Base-by-base conservation (phyloP, 2,113 vertebrate genomes). In the Callospermophilus lateralis region DNA sequence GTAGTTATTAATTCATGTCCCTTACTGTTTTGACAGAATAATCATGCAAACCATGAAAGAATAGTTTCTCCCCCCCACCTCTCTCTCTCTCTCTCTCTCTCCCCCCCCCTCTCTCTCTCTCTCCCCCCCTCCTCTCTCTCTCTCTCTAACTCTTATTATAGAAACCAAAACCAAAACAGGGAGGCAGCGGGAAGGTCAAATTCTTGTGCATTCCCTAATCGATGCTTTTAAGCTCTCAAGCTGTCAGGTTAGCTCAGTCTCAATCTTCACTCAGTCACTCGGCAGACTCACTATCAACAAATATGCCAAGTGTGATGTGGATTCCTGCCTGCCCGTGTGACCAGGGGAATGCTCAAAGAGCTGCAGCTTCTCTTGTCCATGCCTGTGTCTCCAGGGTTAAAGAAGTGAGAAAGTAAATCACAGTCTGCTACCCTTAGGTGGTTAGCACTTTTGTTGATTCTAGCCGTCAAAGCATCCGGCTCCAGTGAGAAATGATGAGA, bases 141-240 rank as follows among this genome's bases (percentile, higher is more conserved):
- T 28, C 15, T 63, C 9, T 28, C 17, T 2, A 81, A 45, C 19
- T 85, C 51, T 74, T 15, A 42, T 83, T 90, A 51, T 58, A 61
- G 63, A 45, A 96, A 84, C 48, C 22, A 83, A 73, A 90, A 76
- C 30, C 70, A 90, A 89, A 92, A 7, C 28, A 26, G 22, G 28
- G 78, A 89, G 87, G 32, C 45, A 78, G 79, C 2, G 30, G 34
- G 74, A 92, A 81, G 84, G 90, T 97, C 96, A 92, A 48, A 80
- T 83, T 53, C 53, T 73, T 84, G 63, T 32, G 12, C 70, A 93
- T 70, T 85, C 51, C 5, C 42, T 93, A 73, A 95, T 95, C 74
- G 8, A 93, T 95, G 92, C 94, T 94, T 87, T 92, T 92, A 96
- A 96, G 83, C 92, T 97, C 70, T 93, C 92, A 73, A 61, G 4